Evolutionary conservation across 2,888 invertebrate genomes (phyloP).

Genomic region (Piscicola geometra): DNA sequence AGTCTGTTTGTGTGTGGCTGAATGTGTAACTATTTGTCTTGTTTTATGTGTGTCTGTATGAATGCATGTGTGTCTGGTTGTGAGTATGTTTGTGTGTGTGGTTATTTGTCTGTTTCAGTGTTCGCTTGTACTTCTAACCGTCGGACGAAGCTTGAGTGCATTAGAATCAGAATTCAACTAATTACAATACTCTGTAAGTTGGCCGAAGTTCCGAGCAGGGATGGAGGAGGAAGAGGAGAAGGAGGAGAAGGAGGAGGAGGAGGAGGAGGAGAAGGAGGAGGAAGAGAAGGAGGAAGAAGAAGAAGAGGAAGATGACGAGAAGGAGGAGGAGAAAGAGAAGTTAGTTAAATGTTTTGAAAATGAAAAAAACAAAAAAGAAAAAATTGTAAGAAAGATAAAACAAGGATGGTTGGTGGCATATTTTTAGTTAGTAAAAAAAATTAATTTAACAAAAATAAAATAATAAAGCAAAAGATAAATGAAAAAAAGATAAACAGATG

Average conservation of each 20-base stretch:
- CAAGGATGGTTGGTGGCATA: background rate
- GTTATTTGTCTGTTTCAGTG: too few species aligned
- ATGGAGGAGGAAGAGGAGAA: background rate
- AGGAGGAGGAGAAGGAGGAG: background rate
- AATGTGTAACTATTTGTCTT: too few species aligned
- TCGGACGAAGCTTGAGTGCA: too few species aligned
- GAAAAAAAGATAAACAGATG: too few species aligned
- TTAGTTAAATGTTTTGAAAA: background rate
- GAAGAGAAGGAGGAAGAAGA: background rate
- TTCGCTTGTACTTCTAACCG: too few species aligned
- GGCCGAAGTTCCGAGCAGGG: too few species aligned
- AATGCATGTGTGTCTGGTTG: too few species aligned
- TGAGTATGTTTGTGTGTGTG: too few species aligned
- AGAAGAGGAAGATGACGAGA: background rate
- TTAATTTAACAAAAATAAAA: background rate
- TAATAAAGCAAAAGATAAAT: background rate
- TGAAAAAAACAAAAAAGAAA: background rate
- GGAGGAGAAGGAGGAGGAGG: background rate
- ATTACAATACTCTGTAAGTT: too few species aligned
- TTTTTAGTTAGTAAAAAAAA: background rate
- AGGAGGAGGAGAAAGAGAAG: background rate
- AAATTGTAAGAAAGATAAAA: background rate
- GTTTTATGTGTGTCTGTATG: too few species aligned
- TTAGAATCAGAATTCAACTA: too few species aligned
- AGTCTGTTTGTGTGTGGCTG: too few species aligned